A percentile compares a stretch with the other conserved stretches of the same genome.
Conservation (phyloP, 2,113 vertebrate genomes). For the Melanocharis versteri region DNA sequence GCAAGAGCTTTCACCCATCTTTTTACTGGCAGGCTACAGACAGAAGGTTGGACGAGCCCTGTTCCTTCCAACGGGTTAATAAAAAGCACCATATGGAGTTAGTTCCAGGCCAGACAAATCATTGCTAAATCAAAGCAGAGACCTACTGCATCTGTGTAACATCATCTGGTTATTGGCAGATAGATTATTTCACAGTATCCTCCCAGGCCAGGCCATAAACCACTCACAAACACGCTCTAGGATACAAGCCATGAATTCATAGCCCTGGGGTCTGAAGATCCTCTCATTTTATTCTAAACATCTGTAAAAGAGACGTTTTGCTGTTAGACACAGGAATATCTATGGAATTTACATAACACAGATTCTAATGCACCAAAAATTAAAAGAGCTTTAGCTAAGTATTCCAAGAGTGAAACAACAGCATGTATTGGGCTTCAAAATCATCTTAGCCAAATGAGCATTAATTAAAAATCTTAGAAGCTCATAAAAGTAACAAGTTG, state of each 20-base stretch:
- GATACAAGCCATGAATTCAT: neutral
- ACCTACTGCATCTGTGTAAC: neutral
- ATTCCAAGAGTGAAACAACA: neutral
- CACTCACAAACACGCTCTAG: neutral
- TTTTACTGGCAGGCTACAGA: neutral
- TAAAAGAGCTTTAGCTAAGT: neutral
- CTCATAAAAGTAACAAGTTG: neutral
- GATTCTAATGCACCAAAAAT: neutral
- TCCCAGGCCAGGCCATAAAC: neutral
- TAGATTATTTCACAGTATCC: constrained; percentile 22
- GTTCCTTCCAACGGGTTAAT: neutral
- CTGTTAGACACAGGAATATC: neutral
- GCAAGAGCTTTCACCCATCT: neutral
- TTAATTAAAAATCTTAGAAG: neutral
- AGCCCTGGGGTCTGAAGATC: neutral
- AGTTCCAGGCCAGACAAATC: neutral
- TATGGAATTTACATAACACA: neutral
- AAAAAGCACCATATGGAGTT: neutral
- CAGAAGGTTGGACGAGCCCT: neutral
- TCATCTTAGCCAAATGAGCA: neutral
- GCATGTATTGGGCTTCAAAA: neutral
- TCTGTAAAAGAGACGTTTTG: neutral
- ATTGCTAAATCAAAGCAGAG: neutral
- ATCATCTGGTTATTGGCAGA: constrained; percentile 18
- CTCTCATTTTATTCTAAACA: neutral